Percentiles rank a stretch among this genome's conserved stretches.
phyloP scores from a whole-genome alignment of 2,113 vertebrate species.

The Malurus melanocephalus region DNA sequence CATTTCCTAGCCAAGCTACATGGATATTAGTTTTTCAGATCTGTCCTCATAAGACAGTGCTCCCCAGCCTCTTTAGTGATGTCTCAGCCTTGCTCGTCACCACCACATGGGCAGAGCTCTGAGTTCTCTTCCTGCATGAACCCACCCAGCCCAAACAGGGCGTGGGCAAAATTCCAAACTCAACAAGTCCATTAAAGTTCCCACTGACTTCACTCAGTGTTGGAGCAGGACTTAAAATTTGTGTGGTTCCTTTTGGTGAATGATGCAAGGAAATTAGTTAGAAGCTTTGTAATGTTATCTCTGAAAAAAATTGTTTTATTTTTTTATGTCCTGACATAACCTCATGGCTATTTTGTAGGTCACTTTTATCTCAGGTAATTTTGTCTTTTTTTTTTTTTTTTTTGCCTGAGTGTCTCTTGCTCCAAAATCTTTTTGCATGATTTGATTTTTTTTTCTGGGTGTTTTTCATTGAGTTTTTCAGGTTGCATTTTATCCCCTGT shows the following conservation, averaged over 20 bases:
- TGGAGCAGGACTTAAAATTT: not conserved
- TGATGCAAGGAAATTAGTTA: not conserved
- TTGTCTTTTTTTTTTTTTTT: not conserved
- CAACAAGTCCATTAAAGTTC: not conserved
- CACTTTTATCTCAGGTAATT: not conserved
- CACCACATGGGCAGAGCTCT: not conserved
- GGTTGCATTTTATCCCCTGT: not conserved
- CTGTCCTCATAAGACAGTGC: not conserved
- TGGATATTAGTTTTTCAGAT: conserved; percentile 3
- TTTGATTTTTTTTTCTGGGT: not conserved
- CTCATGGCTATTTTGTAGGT: not conserved
- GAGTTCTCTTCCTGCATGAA: not conserved
- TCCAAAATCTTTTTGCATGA: not conserved
- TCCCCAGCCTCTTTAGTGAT: not conserved
- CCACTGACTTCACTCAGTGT: not conserved
- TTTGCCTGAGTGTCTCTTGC: not conserved
- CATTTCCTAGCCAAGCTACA: not conserved
- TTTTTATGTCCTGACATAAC: not conserved
- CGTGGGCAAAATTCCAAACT: not conserved
- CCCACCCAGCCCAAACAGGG: not conserved
- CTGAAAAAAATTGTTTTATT: not conserved
- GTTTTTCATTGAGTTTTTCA: not conserved
- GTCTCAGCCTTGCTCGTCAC: not conserved
- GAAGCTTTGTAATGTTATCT: not conserved
- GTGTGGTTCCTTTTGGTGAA: not conserved